Percentiles rank a stretch among this genome's conserved stretches.
Evolutionary conservation across 2,113 vertebrate genomes (phyloP).

Genomic region (Rhynchomys soricoides): DNA sequence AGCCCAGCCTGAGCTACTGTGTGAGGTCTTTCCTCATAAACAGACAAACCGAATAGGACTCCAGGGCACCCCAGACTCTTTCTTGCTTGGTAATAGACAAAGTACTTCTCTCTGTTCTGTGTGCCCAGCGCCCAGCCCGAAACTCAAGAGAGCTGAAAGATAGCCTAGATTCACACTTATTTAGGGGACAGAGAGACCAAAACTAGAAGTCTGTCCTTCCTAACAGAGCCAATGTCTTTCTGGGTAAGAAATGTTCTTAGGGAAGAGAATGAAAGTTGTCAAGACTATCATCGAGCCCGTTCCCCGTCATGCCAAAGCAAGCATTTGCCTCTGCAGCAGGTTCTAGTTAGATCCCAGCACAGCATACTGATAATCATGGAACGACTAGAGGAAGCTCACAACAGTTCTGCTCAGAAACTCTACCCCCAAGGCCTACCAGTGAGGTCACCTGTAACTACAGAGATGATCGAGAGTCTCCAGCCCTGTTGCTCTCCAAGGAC

Average conservation of each 20-base stretch:
- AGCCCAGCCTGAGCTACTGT: neutral
- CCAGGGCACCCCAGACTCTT: neutral
- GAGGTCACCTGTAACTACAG: neutral
- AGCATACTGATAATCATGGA: neutral
- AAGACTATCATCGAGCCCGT: neutral
- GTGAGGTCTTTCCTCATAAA: neutral
- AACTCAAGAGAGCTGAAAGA: neutral
- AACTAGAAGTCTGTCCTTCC: neutral
- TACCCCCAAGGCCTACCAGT: neutral
- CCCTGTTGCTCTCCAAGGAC: neutral
- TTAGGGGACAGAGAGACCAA: neutral
- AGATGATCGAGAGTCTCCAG: neutral
- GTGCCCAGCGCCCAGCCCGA: neutral
- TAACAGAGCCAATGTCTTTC: neutral
- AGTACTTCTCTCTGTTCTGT: neutral
- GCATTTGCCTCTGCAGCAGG: neutral
- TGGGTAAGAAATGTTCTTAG: neutral
- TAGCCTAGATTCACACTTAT: neutral
- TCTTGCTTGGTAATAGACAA: neutral
- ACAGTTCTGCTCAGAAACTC: neutral
- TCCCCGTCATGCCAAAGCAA: neutral
- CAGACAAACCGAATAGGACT: neutral
- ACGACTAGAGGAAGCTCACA: neutral
- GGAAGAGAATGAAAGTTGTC: neutral
- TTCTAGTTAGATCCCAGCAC: neutral